These are phyloP conservation scores for Ferdinandea cuprea DNA, from an alignment of 2,888 invertebrate species.

Conservation along the genomic window DNA sequence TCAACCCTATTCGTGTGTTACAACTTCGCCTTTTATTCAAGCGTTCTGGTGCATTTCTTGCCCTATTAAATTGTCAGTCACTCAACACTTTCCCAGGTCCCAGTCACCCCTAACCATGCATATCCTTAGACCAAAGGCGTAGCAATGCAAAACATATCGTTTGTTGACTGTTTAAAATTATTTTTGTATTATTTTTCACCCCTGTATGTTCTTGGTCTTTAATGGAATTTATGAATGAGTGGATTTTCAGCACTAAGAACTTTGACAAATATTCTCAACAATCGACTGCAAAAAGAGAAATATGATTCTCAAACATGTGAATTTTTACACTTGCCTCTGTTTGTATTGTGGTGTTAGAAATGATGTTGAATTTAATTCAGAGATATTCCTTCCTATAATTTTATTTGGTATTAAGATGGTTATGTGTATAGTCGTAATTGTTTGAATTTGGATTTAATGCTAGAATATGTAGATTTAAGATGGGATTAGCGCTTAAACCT, in stretches of 20 bases:
- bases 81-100: constrained; percentile 52
- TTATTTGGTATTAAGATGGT: too few species aligned
- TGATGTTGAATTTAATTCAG: constrained; percentile 25
- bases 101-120: constrained; percentile 64
- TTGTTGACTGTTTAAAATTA: constrained; percentile 37
- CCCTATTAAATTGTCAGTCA: constrained; percentile 75
- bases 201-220: constrained; percentile 24
- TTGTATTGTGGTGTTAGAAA: constrained; percentile 2
- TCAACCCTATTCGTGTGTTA: constrained; percentile 67
- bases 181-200: constrained; percentile 59
- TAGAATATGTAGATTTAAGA: constrained; percentile 53
- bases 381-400: too few species aligned
- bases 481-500: too few species aligned
- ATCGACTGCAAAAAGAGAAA: constrained; percentile 62
- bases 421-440: too few species aligned
- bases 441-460: constrained; percentile 40
- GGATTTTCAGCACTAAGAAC: constrained; percentile 41
- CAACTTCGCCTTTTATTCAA: constrained; percentile 49
- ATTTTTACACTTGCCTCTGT: constrained; percentile 63
- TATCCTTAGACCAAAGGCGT: constrained; percentile 17
- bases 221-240: constrained; percentile 46
- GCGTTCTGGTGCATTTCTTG: constrained; percentile 72
- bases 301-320: constrained; percentile 61
- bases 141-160: constrained; percentile 61
- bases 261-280: constrained; percentile 66